Evolutionary conservation across 2,797 vertebrate genomes (phyloP).

Genomic region (Numenius phaeopus): DNA sequence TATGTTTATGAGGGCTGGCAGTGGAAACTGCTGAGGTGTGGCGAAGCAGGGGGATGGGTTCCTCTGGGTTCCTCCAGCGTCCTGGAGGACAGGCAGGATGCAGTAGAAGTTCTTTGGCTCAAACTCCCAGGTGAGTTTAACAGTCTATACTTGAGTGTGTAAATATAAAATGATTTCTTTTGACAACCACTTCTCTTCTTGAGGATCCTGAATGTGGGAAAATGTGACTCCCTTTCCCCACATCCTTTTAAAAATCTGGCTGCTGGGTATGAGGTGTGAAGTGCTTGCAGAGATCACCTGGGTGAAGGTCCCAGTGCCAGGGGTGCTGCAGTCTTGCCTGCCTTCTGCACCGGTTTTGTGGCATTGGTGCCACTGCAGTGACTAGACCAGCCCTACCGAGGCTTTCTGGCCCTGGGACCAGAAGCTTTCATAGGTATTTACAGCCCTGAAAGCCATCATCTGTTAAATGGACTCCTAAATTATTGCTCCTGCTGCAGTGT

Average conservation of each 20-base stretch:
- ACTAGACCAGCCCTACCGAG: not conserved
- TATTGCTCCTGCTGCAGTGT: not conserved
- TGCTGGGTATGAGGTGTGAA: not conserved
- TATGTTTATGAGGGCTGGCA: not conserved
- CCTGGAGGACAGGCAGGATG: not conserved
- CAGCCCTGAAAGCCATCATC: not conserved
- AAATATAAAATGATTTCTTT: not conserved
- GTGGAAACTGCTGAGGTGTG: not conserved
- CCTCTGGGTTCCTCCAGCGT: not conserved
- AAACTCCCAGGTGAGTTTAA: not conserved
- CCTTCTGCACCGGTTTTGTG: not conserved
- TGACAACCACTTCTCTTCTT: not conserved
- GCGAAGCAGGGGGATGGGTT: not conserved
- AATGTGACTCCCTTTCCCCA: not conserved
- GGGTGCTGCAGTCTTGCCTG: fast-evolving
- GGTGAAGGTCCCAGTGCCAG: not conserved
- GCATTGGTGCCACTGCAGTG: not conserved
- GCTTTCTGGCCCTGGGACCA: not conserved
- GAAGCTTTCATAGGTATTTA: conserved; percentile 20
- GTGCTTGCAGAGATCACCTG: not conserved
- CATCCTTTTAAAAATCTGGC: fast-evolving
- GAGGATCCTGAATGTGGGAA: not conserved
- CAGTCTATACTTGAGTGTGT: not conserved
- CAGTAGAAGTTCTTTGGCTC: not conserved
- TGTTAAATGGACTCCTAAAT: not conserved